Conservation (phyloP, 64 coral and sea anemone species). For the Pocillopora verrucosa region DNA sequence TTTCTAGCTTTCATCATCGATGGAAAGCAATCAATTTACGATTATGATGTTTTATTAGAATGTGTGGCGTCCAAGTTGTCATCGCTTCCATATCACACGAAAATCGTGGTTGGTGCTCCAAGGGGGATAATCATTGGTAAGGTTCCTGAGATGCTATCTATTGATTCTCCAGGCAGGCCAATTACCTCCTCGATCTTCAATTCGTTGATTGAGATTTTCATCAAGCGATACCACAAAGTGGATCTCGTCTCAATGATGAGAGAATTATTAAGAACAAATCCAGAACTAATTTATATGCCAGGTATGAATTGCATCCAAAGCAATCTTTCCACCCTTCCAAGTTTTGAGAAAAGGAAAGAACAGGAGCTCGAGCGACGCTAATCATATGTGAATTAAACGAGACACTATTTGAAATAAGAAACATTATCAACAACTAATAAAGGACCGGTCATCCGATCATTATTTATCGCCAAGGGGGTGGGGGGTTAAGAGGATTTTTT, state of each 20-base stretch:
- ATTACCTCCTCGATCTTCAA: not conserved
- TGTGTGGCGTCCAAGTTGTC: not conserved
- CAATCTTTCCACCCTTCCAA: not conserved
- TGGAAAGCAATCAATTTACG: not conserved
- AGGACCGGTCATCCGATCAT: too few relatives aligned
- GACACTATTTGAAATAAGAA: too few relatives aligned
- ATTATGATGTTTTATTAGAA: not conserved
- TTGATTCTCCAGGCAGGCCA: not conserved
- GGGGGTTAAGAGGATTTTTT: too few relatives aligned
- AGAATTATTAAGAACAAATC: not conserved
- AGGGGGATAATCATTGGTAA: not conserved
- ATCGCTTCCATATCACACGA: not conserved
- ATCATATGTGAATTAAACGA: not conserved
- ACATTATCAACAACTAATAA: too few relatives aligned
- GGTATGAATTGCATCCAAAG: not conserved
- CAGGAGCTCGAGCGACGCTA: not conserved
- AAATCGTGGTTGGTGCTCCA: not conserved
- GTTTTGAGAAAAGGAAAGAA: not conserved
- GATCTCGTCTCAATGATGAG: not conserved
- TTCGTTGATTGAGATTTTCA: not conserved
- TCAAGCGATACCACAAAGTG: not conserved
- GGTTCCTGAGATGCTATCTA: not conserved
- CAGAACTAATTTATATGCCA: too few relatives aligned
- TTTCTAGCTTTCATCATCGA: not conserved
- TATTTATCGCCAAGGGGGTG: too few relatives aligned